Conservation (phyloP, 2,113 vertebrate genomes). For the Leptosomus discolor region DNA sequence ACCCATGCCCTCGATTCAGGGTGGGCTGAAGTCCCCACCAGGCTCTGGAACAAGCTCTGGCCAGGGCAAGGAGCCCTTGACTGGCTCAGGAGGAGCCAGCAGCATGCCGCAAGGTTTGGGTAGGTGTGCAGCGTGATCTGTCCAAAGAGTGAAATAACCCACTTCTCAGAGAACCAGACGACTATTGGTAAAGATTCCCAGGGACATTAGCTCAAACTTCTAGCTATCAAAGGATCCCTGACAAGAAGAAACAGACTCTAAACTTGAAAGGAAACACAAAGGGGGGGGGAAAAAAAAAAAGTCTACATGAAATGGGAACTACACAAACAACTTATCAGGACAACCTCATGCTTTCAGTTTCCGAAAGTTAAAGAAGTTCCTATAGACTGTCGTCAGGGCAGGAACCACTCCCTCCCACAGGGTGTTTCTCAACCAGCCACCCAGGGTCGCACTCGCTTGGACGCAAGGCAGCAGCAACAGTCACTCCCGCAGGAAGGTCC, state of each 20-base stretch:
- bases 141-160: not conserved
- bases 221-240: not conserved
- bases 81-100: not conserved
- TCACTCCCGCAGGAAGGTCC: not conserved
- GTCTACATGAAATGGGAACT: not conserved
- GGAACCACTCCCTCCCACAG: not conserved
- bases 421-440: not conserved
- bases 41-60: not conserved
- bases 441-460: rapidly evolving
- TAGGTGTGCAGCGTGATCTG: rapidly evolving
- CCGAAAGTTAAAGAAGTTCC: not conserved
- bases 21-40: not conserved
- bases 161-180: not conserved
- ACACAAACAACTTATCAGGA: not conserved
- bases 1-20: not conserved
- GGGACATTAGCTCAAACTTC: not conserved
- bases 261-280: not conserved
- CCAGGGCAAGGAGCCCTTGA: not conserved
- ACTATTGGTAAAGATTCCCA: not conserved
- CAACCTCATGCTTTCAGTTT: not conserved
- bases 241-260: not conserved
- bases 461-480: rapidly evolving
- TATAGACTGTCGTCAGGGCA: rapidly evolving
- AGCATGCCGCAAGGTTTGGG: not conserved
- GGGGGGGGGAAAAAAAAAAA: rapidly evolving